Base-by-base conservation (phyloP, 2,113 vertebrate genomes). In the Pheucticus melanocephalus region DNA sequence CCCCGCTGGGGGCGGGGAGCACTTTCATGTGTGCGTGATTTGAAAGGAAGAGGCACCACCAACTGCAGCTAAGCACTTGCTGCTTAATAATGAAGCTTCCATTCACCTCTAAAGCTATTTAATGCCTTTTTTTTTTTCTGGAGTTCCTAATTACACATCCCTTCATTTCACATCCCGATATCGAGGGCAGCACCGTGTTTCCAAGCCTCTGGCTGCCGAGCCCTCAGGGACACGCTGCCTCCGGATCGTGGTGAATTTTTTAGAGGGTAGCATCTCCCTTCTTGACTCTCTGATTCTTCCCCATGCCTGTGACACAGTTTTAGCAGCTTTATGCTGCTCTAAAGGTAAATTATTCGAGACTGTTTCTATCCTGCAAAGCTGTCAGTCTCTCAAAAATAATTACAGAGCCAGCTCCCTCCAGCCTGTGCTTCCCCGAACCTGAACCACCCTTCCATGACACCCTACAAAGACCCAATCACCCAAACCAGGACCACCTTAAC, bases 121-220 rank as follows among this genome's bases (percentile, higher is more conserved):
- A 66, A 50, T 35, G 35, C 37, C 7, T 6, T 64, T 81, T 84
- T 59, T 48, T 28, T 56, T 15, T 53, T 30, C 16, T 37, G 15
- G 50, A 22, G 71, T 18, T 50, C 82, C 44, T 71, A 45, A 63
- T 42, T 47, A 69, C 71, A 5, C 15, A 13, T 24, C 14, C 72
- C 82, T 79, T 68, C 50, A 44, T 66, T 44, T 39, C 84, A 11
- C 7, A 40, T 11, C 23, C 17, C 77, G 16, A 28, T n/a, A 33
- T 22, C 22, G 60, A 14, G 61, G 89, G 78, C 66, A 63, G 63
- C 45, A 2, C 30, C 1, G 61, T 3, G 6, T 68, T 81, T 35
- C 57, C n/a, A 77, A 71, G 15, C 73, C 96, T 87, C 95, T 81
- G 51, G 87, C 89, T 80, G 90, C 85, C 13, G 70, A 94, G 94